Base-by-base conservation (phyloP, 2,888 invertebrate species). In the Asteroscopus sphinx region DNA sequence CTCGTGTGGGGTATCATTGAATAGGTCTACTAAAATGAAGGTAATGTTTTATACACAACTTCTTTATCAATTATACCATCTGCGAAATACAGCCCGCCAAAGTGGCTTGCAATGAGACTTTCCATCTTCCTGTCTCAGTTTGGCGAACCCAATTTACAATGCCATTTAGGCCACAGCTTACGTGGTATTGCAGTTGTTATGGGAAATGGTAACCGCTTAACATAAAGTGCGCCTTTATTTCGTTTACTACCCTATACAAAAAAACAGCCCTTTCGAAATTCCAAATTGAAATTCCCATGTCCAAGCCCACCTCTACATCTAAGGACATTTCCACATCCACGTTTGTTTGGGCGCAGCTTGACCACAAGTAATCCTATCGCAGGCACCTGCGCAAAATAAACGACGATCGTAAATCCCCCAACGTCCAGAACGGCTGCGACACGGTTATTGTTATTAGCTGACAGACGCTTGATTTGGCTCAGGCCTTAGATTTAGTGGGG, bases 281-380 rank as follows among this genome's bases (percentile, higher is more conserved):
- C 9, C 17, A 15, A 13, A 21, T 13, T 11, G 42, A 15, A 13
- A 21, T 12, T 11, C 48, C n/a, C 3, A 17, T 33, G 13, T 37
- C 16, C n/a, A 52, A 28, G 13, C 17, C 16, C n/a, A n/a, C 7
- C 30, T 16, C 12, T 40, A 44, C 40, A 39, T 5, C 21, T 36
- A 46, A 42, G 49, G 28, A 46, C 32, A 15, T 58, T 56, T 52
- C 35, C 51, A 42, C 49, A 47, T 44, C 45, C 36, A 32, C 63
- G 68, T 69, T 63, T 73, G 76, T 76, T 75, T 65, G 65, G 56
- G 46, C 58, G 61, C 58, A 71, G 82, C 76, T 80, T 85, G 85
- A 81, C 85, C 83, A 74, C 82, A 77, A 80, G 77, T 85, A 84
- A 83, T 85, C 83, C 83, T 76, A 80, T 77, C 74, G 77, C 67